Percentiles rank a stretch among this genome's conserved stretches.
phyloP scores from a whole-genome alignment of 2,113 vertebrate genomes.

The Charina bottae region DNA sequence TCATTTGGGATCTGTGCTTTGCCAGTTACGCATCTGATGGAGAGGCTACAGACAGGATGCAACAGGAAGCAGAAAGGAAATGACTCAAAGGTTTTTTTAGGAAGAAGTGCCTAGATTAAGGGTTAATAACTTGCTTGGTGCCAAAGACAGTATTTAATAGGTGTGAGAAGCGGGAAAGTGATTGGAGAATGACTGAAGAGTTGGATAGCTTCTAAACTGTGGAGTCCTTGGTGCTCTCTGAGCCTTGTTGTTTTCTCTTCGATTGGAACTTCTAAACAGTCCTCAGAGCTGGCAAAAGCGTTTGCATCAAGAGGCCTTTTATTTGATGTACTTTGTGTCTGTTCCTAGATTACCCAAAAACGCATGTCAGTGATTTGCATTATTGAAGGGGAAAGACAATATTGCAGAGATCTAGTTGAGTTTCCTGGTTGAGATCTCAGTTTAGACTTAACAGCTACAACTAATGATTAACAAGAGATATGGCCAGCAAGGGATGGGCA shows the following conservation, averaged over 20 bases:
- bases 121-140: background rate
- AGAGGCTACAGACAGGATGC: constrained; percentile 12
- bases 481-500: background rate
- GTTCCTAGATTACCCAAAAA: background rate
- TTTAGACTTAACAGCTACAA: background rate
- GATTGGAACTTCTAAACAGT: too few species aligned
- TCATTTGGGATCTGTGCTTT: background rate
- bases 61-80: constrained; percentile 28
- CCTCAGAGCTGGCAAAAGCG: background rate
- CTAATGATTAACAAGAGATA: background rate
- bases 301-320: background rate
- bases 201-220: background rate
- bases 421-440: background rate
- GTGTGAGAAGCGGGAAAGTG: background rate
- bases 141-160: background rate
- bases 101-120: background rate
- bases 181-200: background rate
- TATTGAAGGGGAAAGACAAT: background rate
- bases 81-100: constrained; percentile 23
- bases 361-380: too few species aligned
- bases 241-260: too few species aligned
- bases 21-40: constrained; percentile 13
- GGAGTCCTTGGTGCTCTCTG: too few species aligned
- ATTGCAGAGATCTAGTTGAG: background rate
- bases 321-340: background rate